These are phyloP conservation scores for Pseudococcus longispinus DNA, from an alignment of 2,888 invertebrate species.

Conservation along the genomic window DNA sequence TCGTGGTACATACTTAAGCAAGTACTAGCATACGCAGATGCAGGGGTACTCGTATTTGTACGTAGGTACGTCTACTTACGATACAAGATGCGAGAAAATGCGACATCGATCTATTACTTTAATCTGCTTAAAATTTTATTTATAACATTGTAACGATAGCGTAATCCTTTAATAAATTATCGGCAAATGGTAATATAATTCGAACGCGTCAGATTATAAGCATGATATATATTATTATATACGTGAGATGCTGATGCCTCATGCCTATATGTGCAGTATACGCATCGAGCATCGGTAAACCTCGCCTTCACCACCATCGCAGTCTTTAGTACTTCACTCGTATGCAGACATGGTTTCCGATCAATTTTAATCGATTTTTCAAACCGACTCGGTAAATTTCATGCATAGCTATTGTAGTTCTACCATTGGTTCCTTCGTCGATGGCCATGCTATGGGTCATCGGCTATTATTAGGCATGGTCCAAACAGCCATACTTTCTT, in stretches of 20 bases:
- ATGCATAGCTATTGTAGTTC: no score
- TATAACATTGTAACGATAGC: conserved; percentile 47
- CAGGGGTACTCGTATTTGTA: no score
- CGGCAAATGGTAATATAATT: conserved; percentile 32
- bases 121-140: conserved; percentile 55
- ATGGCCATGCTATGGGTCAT: no score
- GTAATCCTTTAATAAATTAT: conserved; percentile 50
- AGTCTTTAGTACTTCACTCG: no score
- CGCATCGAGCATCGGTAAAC: neutral
- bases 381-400: no score
- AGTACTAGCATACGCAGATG: no score
- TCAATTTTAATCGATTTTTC: conserved; percentile 43
- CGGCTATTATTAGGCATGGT: no score
- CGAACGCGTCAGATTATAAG: conserved; percentile 46
- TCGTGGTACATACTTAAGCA: no score
- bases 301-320: neutral
- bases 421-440: no score
- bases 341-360: neutral
- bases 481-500: no score
- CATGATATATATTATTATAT: conserved; percentile 44
- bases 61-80: neutral
- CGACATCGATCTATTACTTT: conserved; percentile 51
- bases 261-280: neutral
- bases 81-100: conserved; percentile 10
- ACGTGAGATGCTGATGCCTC: neutral